phyloP scores from a whole-genome alignment of 1,140 invertebrate species.

The Metopolophium dirhodum region DNA sequence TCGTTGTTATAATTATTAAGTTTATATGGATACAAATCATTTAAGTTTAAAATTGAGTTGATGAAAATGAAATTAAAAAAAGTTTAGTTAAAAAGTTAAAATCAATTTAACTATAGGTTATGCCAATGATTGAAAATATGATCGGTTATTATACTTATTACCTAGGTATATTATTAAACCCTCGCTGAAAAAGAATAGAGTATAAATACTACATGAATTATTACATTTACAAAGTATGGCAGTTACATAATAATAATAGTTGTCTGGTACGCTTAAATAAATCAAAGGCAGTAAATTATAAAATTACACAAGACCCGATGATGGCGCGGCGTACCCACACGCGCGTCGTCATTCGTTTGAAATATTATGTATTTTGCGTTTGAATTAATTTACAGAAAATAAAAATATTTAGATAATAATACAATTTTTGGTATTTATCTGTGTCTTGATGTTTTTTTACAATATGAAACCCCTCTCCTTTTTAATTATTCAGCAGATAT shows the following conservation, averaged over 20 bases:
- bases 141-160: not conserved
- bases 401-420: not conserved
- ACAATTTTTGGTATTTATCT: not conserved
- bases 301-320: not conserved
- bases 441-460: not conserved
- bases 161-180: not conserved
- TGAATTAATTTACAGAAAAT: not conserved
- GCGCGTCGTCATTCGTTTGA: not conserved
- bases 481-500: too few relatives aligned
- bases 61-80: too few relatives aligned
- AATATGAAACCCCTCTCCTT: not conserved
- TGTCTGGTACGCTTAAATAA: not conserved
- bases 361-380: not conserved
- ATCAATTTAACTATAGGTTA: too few relatives aligned
- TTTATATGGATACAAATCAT: too few relatives aligned
- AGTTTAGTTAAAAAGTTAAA: too few relatives aligned
- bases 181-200: not conserved
- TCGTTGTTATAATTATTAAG: too few relatives aligned
- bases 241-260: not conserved
- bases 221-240: not conserved
- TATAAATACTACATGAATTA: not conserved
- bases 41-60: too few relatives aligned
- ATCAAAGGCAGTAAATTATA: not conserved
- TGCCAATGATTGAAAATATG: too few relatives aligned
- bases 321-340: not conserved